Base-by-base conservation (phyloP, 2,888 invertebrate species). In the Bombyx huttoni region DNA sequence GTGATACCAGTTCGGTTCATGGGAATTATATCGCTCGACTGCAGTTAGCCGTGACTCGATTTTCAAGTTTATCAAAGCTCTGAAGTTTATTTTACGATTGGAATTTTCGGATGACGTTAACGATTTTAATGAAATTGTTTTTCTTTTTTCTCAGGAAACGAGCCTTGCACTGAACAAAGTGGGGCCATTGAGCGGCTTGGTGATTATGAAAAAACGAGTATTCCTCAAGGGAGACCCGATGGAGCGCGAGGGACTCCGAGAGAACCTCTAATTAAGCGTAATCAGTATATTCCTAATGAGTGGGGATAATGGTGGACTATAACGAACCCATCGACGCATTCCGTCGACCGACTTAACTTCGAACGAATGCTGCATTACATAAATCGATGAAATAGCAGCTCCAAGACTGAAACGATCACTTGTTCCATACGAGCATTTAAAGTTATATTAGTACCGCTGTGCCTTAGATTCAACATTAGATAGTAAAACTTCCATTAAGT, bases 231-330 rank as follows among this genome's bases (percentile, higher is more conserved):
- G 73, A 72, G 76, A 73, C 64, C 68, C 72, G 75, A 73, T 65
- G 78, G 75, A 79, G 80, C 81, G 84, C 79, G 70, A 74, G 77
- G 71, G 77, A 71, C 77, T 78, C 72, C 67, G 72, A 75, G 82
- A 73, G 82, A 81, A 78, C 81, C 84, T 80, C 77, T 84, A 88
- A 88, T 88, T 88, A 88, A 85, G 78, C 82, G 83, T 84, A 88
- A 88, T 88, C 88, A 88, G 86, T 86, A 81, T 88, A 88, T 86
- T 85, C 85, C 85, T 88, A 88, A 88, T 86, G 88, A 85, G 82
- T 78, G 87, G 76, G 79, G 82, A 81, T 88, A 86, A 87, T 87
- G 78, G 81, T 81, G 78, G 86, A 77, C 80, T 80, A 77, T 80
- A 81, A 83, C 81, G 82, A 83, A 68, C 81, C 75, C 81, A 83